Conservation (phyloP, 2,888 invertebrate species). For the Eulithis prunata region DNA sequence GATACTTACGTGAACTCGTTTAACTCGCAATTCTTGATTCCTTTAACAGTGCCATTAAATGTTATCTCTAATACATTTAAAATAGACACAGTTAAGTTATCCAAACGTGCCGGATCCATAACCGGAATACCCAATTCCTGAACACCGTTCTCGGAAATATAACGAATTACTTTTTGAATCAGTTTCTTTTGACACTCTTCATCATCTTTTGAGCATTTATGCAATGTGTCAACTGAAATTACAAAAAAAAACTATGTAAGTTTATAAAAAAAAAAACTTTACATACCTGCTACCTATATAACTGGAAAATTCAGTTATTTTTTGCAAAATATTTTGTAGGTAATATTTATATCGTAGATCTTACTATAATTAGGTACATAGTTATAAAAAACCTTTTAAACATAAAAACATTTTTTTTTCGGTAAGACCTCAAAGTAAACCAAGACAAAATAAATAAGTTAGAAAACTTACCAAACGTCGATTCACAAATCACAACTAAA, state of each 20-base stretch:
- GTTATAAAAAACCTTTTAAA: too few species aligned
- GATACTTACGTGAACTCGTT: slow-evolving; percentile 42
- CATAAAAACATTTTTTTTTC: too few species aligned
- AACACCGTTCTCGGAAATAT: slow-evolving; percentile 20
- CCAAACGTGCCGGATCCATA: slow-evolving; percentile 32
- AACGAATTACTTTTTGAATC: slow-evolving; percentile 8
- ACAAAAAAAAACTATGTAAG: too few species aligned
- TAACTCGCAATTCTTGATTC: slow-evolving; percentile 28
- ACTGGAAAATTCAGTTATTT: too few species aligned
- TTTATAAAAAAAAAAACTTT: too few species aligned
- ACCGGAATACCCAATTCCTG: slow-evolving; percentile 29
- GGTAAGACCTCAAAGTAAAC: too few species aligned
- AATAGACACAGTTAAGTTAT: slow-evolving; percentile 17
- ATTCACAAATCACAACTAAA: slow-evolving; percentile 26
- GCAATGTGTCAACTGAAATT: slow-evolving; percentile 39
- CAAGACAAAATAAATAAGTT: too few species aligned
- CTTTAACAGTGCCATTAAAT: slow-evolving; percentile 28
- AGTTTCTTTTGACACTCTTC: slow-evolving; percentile 31
- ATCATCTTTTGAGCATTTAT: slow-evolving; percentile 37
- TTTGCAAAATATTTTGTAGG: too few species aligned
- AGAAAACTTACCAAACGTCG: slow-evolving; percentile 25
- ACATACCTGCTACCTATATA: too few species aligned
- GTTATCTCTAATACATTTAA: slow-evolving; percentile 11
- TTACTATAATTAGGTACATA: too few species aligned
- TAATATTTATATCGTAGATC: too few species aligned